Evolutionary conservation across 2,888 invertebrate species (phyloP), one percentile per base, ranked within the genome.

Genomic region (Buathra laborator): DNA sequence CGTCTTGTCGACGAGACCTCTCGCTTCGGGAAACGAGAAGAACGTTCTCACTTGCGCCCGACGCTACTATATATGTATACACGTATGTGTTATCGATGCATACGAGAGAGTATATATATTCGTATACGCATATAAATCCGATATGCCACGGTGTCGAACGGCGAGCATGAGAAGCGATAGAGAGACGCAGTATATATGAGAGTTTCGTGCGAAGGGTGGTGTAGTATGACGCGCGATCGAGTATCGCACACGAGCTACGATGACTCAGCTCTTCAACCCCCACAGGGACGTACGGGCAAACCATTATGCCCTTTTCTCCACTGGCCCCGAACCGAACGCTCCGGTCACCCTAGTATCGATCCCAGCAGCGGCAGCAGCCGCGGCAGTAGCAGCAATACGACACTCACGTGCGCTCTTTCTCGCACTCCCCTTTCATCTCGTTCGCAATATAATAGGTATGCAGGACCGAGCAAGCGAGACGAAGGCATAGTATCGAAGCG

Each of bases 181-280:
- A 56, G 56, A 32, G 46, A 74, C 48, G 53, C 24, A 9, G 56
- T 32, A 53, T 37, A 37, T 37, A 44, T 46, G 72, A 53, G 81
- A 68, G 78, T 85, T 77, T 81, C 83, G 83, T 80, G 72, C 71
- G 72, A 87, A 87, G 90, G 89, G 83, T 86, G 87, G 86, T 85
- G 86, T 86, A 88, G 88, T 87, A 87, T 87, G 91, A 91, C 90
- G 91, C 89, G 90, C 89, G 90, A 91, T 92, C 88, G 90, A 91
- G 91, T 92, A 92, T 90, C 90, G 90, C 86, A 89, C 87, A 90
- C 87, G 87, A 89, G 88, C 87, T 76, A 53, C 90, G 92, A 92
- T 92, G 92, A 92, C 92, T 92, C 92, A 92, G 92, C 92, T 90
- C 86, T 84, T 88, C 85, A 88, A 89, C 90, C 89, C 89, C 87